These are phyloP conservation scores for Geotrupes spiniger DNA, from an alignment of 2,888 invertebrate genomes.

Conservation along the genomic window DNA sequence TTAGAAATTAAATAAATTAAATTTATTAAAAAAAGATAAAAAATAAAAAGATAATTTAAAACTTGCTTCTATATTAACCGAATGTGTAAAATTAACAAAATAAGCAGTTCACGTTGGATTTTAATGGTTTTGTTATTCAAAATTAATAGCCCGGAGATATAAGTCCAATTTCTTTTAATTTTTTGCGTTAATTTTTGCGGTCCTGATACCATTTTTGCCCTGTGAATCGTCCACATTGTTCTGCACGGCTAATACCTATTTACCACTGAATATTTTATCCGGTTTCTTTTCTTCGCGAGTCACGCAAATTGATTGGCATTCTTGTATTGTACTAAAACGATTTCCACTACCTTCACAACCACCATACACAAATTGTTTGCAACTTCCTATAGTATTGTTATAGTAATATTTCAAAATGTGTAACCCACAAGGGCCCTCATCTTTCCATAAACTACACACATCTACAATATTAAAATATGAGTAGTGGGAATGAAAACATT, in stretches of 20 bases:
- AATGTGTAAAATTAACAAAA: no score
- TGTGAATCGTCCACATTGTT: background rate
- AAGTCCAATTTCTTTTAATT: no score
- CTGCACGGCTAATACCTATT: no score
- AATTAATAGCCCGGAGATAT: no score
- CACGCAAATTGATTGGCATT: conserved; percentile 72
- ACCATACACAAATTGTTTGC: conserved; percentile 71
- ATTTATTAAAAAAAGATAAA: background rate
- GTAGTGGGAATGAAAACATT: background rate
- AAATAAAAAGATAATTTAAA: background rate
- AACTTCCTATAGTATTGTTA: conserved; percentile 58
- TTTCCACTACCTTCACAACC: conserved; percentile 86
- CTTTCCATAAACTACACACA: conserved; percentile 65
- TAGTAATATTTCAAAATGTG: conserved; percentile 69
- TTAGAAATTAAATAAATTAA: background rate
- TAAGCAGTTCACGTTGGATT: no score
- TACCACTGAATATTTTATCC: conserved; percentile 40
- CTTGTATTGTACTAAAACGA: conserved; percentile 70
- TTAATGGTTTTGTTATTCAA: no score
- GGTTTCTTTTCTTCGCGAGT: conserved; percentile 56
- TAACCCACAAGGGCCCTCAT: conserved; percentile 70
- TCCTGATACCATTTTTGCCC: no score
- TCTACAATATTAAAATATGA: conserved; percentile 52
- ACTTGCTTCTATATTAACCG: no score
- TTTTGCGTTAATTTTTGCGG: no score